These are phyloP conservation scores for Nothoprocta perdicaria DNA, from an alignment of 2,113 vertebrate species.

Conservation along the genomic window DNA sequence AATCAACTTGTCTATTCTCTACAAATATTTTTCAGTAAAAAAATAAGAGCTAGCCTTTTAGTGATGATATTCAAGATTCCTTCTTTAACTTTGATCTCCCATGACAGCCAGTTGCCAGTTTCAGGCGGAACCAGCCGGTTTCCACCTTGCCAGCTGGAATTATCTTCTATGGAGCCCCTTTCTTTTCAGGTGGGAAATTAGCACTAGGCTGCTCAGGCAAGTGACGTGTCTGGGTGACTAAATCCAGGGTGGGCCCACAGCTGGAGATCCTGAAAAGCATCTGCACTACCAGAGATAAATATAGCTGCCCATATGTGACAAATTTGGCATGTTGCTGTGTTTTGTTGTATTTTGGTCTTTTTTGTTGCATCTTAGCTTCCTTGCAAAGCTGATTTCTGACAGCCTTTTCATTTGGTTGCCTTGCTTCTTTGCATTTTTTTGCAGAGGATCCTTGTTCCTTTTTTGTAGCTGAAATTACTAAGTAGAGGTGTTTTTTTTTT, in stretches of 20 bases:
- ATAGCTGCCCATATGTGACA: no score
- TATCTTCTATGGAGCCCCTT: no score
- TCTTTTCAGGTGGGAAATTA: no score
- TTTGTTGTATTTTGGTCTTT: background rate
- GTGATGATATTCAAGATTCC: background rate
- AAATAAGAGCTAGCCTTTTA: background rate
- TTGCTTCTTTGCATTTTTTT: background rate
- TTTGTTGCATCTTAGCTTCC: background rate
- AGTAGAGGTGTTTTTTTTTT: background rate
- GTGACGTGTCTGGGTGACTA: no score
- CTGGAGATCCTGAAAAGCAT: no score
- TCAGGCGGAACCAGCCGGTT: background rate
- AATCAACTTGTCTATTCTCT: background rate
- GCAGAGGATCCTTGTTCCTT: background rate
- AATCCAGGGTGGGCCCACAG: no score
- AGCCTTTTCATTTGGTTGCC: no score
- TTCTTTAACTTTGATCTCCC: background rate
- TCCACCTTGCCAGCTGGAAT: no score
- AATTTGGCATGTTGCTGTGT: background rate
- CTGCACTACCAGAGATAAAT: no score
- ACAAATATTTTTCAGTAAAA: background rate
- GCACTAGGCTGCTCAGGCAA: no score
- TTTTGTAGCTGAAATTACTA: background rate
- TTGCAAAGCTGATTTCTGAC: no score
- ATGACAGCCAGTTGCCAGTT: background rate